Evolutionary conservation across 2,888 invertebrate species (phyloP), one percentile per base, ranked within the genome.

Genomic region (Myathropa florea): DNA sequence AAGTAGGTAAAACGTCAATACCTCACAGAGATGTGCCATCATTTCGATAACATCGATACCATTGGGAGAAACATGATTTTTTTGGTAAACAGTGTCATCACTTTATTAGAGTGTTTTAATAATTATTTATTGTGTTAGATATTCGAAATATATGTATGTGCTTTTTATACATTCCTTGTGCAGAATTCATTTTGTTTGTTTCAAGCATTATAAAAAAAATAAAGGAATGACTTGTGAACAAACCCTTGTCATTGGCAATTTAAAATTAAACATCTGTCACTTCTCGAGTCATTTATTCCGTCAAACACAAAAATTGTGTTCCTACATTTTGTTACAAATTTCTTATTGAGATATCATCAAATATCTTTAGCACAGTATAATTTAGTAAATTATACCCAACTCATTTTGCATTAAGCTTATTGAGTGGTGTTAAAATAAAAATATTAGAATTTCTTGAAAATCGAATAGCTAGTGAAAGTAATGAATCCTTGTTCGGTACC

Each of bases 401-500:
- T 46, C 46, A 46, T 18, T 59, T 71, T 9, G 4, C n/a, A 24
- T 39, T 14, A 6, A 71, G n/a, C 26, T 28, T n/a, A n/a, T 24
- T 14, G 21, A 59, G 14, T 18, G 14, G 39, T 46, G n/a, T 46
- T 46, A 18, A 46, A 46, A 46, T 18, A 7, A 46, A 18, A 18
- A 46, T 1, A 18, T 18, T 46, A 46, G n/a, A 18, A 46, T 46
- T 46, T 4, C 46, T 18, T 46, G 18, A 46, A 76, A 46, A 67
- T 4, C 36, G 24, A 1, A 55, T 60, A 60, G 28, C 21, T 46
- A 61, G 76, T 64, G 79, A 85, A 79, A 61, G 59, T 39, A 57
- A 96, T 96, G 96, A 96, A 96, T 94, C 94, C 95, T 89, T 96
- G 97, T 91, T 94, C 95, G 89, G 93, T 94, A 89, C 95, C 97